Evolutionary conservation across 2,797 vertebrate species (phyloP), one percentile per base, ranked within the genome.

Genomic region (Liasis olivaceus): DNA sequence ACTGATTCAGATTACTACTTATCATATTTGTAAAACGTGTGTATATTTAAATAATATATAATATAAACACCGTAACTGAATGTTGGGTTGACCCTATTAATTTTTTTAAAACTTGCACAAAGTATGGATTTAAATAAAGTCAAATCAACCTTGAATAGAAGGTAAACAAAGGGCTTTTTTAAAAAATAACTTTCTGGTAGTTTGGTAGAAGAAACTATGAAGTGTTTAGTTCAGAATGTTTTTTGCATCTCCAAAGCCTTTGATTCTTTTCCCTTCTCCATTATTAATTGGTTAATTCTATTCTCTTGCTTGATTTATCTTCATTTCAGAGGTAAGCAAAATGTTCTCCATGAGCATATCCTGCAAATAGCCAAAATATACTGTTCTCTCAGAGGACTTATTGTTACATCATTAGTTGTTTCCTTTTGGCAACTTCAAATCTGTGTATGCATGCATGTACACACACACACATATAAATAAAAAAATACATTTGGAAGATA

Each of bases 11-110:
- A 96, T 95, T 95, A 96, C 94, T 95, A 94, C 95, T 96, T 96
- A 97, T 96, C 96, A 95, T 97, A 96, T 96, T 96, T 97, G 95
- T 96, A 95, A 97, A 96, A 86, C 63, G 69, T 93, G 95, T 96
- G 96, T 97, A 95, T 95, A 14, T 96, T 91, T 93, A 93, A 95
- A 96, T 96, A 97, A 97, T 97, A 97, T 97, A 97, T 97, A 96
- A 95, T 96, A 96, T 96, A 94, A 96, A 95, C 58, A 86, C 14
- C 90, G 89, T 91, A 88, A 90, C 28, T 88, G 86, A 95, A 96
- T 96, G 96, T 97, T 97, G 97, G 96, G 96, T 97, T 97, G 96
- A 97, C 96, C 96, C 96, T 96, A 96, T 95, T 95, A 96, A 96
- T 72, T 72, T 72, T 81, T 81, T 2, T 95, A 97, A 97, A 95